Evolutionary conservation across 2,113 vertebrate species (phyloP), one percentile per base, ranked within the genome.

Genomic region (Callionymus lyra): DNA sequence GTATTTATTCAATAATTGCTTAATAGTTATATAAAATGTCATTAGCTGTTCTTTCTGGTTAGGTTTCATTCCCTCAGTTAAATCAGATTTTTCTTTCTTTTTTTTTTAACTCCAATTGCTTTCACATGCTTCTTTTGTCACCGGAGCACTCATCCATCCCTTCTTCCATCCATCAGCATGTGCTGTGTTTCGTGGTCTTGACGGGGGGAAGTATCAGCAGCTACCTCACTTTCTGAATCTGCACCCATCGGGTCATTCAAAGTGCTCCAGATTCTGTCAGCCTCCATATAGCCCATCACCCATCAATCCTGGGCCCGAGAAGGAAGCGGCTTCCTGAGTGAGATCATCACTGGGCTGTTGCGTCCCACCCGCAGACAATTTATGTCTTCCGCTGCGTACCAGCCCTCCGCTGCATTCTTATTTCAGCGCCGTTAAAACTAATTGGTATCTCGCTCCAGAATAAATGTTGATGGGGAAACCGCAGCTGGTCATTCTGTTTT

Each of bases 1-100:
- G 88, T 90, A 86, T 84, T 88, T 88, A 79, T 89, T 88, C 79
- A 85, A 82, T 86, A 88, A 88, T 85, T 79, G 70, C 82, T 85
- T 82, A 80, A 76, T 59, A 79, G 55, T 67, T 15, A 77, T 69
- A 80, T 74, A 82, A 82, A 85, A 74, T 80, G 73, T 63, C 74
- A 82, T 89, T 88, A 88, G 89, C 81, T 80, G 80, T 40, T 76
- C 46, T 60, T 16, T 47, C 70, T 62, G 65, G 61, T 80, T 56
- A 35, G 62, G 63, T 78, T 82, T 74, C 70, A 72, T 74, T 54
- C 50, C 62, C 54, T 49, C 19, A 3, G 33, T 51, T 33, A 27
- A 8, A 27, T 38, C 12, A 45, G 38, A 9, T 12, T 47, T 33
- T 38, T 36, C 14, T 16, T 34, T 45, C 38, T 15, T 36, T 16